A percentile compares a stretch with the other conserved stretches of the same genome.
phyloP scores from a whole-genome alignment of 2,888 invertebrate species.

The Pelosia muscerda region DNA sequence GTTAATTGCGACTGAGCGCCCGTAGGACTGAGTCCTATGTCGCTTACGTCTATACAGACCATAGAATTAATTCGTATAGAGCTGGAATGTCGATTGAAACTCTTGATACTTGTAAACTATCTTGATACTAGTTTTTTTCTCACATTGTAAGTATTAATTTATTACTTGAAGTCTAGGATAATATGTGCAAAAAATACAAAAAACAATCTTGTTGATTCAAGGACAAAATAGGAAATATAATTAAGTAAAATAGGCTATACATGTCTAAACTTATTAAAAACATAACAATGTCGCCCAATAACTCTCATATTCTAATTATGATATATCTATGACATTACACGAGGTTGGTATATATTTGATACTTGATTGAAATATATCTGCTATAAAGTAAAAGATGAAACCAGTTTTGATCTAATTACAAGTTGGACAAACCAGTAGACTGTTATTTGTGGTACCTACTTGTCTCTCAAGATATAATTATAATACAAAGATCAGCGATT shows the following conservation, averaged over 20 bases:
- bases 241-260: neutral
- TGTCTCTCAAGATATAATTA: neutral
- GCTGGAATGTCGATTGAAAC: neutral
- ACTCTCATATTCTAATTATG: neutral
- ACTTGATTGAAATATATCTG: slow-evolving; percentile 27
- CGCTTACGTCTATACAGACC: slow-evolving; percentile 28
- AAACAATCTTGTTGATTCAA: neutral
- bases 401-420: slow-evolving; percentile 18
- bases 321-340: slow-evolving; percentile 11
- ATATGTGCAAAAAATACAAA: neutral
- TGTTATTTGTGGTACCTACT: slow-evolving; percentile 2
- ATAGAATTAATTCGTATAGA: slow-evolving; percentile 8
- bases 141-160: neutral
- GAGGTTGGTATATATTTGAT: slow-evolving; percentile 35
- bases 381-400: neutral
- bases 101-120: neutral
- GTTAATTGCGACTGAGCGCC: slow-evolving; percentile 51
- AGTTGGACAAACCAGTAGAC: neutral
- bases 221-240: too few species aligned
- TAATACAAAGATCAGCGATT: neutral
- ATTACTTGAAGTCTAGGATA: neutral
- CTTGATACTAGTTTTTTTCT: neutral
- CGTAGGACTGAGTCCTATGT: slow-evolving; percentile 52
- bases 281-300: too few species aligned
- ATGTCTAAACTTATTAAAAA: too few species aligned